Evolutionary conservation across 2,888 invertebrate species (phyloP).

Genomic region (Herminia tarsipennalis): DNA sequence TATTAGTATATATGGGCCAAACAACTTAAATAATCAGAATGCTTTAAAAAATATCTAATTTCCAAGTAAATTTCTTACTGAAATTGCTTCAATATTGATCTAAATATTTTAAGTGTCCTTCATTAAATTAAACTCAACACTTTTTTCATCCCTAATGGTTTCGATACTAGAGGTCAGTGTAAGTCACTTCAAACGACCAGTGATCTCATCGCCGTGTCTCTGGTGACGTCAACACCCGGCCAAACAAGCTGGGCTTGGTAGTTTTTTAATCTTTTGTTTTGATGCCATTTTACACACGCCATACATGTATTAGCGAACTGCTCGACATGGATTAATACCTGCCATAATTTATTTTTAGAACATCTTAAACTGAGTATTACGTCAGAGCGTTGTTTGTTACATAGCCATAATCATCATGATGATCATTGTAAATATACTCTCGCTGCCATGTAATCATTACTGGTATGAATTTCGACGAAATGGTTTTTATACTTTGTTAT

Average conservation of each 20-base stretch:
- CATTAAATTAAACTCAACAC: background rate
- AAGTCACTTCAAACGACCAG: slow-evolving; percentile 36
- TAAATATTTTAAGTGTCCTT: no score
- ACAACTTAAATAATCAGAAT: no score
- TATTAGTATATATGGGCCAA: no score
- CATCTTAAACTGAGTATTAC: slow-evolving; percentile 27
- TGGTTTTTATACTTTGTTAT: no score
- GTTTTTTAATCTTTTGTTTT: slow-evolving; percentile 58
- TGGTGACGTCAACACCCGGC: slow-evolving; percentile 58
- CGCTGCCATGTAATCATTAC: no score
- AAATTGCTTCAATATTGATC: no score
- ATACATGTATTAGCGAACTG: slow-evolving; percentile 34
- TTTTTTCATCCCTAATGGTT: slow-evolving; percentile 47
- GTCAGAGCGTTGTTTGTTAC: slow-evolving; percentile 18
- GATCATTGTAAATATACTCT: no score
- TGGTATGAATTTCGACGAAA: no score
- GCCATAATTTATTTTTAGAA: slow-evolving; percentile 38
- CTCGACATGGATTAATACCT: slow-evolving; percentile 37
- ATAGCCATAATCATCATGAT: no score
- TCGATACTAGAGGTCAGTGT: slow-evolving; percentile 54
- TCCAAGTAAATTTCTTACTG: no score
- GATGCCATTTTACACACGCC: slow-evolving; percentile 37
- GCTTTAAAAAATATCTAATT: no score
- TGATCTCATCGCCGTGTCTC: slow-evolving; percentile 63
- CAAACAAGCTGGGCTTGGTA: slow-evolving; percentile 58